Conservation (phyloP, 1,140 invertebrate genomes). For the Ericerus pela region DNA sequence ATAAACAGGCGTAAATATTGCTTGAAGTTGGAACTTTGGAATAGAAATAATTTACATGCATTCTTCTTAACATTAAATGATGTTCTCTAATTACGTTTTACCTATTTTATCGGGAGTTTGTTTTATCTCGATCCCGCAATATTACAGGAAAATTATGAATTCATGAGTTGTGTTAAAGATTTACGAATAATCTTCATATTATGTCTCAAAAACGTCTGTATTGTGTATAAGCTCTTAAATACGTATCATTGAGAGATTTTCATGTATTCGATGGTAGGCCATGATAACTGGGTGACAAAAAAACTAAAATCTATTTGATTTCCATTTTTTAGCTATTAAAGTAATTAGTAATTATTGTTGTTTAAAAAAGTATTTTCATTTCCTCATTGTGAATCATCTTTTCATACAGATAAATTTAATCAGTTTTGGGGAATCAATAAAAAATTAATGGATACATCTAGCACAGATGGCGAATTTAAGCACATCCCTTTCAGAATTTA, state of each 20-base stretch:
- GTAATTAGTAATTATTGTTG: neutral
- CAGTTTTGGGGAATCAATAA: slow-evolving; percentile 97
- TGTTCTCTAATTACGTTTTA: too few species aligned
- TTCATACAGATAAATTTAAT: slow-evolving; percentile 84
- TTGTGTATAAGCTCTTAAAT: neutral
- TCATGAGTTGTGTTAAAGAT: too few species aligned
- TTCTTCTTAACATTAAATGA: too few species aligned
- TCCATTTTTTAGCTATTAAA: neutral
- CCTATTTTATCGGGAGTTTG: too few species aligned
- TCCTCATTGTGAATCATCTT: slow-evolving; percentile 3
- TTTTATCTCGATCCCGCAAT: too few species aligned
- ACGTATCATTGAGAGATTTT: neutral
- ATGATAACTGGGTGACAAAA: neutral
- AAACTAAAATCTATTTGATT: neutral
- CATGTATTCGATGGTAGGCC: neutral
- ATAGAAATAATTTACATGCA: too few species aligned
- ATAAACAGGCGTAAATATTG: neutral
- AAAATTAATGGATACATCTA: slow-evolving; percentile 76
- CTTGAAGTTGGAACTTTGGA: too few species aligned
- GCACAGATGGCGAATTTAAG: slow-evolving; percentile 69
- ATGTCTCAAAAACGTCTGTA: neutral
- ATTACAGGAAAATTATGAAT: too few species aligned
- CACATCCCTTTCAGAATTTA: slow-evolving; percentile 87
- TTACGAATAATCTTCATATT: too few species aligned
- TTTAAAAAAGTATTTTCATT: neutral